Evolutionary conservation across 2,888 invertebrate species (phyloP), one percentile per base, ranked within the genome.

Genomic region (Hydriomena furcata): DNA sequence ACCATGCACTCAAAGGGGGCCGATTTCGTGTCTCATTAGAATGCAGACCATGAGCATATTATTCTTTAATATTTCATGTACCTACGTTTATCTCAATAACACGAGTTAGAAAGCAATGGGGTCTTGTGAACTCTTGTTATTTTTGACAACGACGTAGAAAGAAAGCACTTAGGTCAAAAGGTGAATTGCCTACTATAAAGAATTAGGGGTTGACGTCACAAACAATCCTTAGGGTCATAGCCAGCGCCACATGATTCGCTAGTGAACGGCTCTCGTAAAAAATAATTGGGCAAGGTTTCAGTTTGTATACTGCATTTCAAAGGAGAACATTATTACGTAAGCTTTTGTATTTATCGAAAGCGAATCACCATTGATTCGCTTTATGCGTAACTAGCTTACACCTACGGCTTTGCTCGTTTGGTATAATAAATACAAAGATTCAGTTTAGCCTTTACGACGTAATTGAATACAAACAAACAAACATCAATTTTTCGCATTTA

Each of bases 201-300:
- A 59, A 58, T 51, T 41, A 52, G 55, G 45, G 37, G 13, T 44
- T 51, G 46, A 45, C 55, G 46, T 55, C 53, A 52, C 23, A 24
- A 37, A 44, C 40, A 27, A 20, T 51, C 44, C 41, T 46, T 42
- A 50, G 51, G 45, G 52, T 24, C 45, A 45, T 35, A 46, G 34
- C 37, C 23, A 35, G 10, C 27, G 34, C 24, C 43, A 40, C 34
- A 50, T 27, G 37, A 42, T 43, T 36, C 11, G 10, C 44, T 30
- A 42, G 38, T 27, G 41, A 51, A 52, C 40, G 31, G 47, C 42
- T 27, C 37, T 12, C 51, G 45, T 57, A 58, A 56, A 60, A 58
- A 53, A 55, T 60, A 60, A 60, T 56, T 58, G 48, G 55, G 35
- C 32, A 49, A 47, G 36, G 44, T 37, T 49, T 50, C 11, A 17